Evolutionary conservation across 2,888 invertebrate genomes (phyloP).

Genomic region (Zaprionus obscuricornis): DNA sequence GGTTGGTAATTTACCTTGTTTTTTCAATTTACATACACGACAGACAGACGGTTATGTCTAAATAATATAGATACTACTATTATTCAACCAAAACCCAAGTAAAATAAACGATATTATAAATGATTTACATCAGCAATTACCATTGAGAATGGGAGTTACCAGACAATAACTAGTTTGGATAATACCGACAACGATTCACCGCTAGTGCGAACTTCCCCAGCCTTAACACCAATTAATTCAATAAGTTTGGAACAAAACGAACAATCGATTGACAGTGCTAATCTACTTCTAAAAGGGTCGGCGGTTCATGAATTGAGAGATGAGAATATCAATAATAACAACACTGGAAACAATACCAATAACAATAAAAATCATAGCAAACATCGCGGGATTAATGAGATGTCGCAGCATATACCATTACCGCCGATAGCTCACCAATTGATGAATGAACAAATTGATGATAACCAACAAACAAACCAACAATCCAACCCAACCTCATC

Average conservation of each 20-base stretch:
- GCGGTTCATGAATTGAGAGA: constrained; percentile 20
- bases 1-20: too few species aligned
- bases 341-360: constrained; percentile 11
- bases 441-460: constrained; percentile 24
- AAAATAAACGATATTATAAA: constrained; percentile 4
- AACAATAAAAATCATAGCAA: constrained; percentile 38
- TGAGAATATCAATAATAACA: constrained; percentile 29
- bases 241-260: constrained; percentile 11
- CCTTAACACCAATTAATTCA: constrained; percentile 12
- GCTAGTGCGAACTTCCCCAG: constrained; percentile 32
- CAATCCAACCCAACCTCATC: constrained; percentile 57
- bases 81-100: background rate
- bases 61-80: background rate
- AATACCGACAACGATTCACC: constrained; percentile 37
- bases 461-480: constrained; percentile 26
- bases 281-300: constrained; percentile 19
- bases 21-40: too few species aligned
- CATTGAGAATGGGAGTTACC: constrained; percentile 69
- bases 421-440: constrained; percentile 34
- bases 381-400: constrained; percentile 28
- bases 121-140: constrained; percentile 60
- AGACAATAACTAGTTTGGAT: constrained; percentile 66
- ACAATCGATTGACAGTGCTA: constrained; percentile 12
- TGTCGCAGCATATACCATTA: constrained; percentile 34
- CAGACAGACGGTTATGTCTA: too few species aligned